Conservation (phyloP, 2,888 invertebrate species). For the Caenorhabditis drosophilae region DNA sequence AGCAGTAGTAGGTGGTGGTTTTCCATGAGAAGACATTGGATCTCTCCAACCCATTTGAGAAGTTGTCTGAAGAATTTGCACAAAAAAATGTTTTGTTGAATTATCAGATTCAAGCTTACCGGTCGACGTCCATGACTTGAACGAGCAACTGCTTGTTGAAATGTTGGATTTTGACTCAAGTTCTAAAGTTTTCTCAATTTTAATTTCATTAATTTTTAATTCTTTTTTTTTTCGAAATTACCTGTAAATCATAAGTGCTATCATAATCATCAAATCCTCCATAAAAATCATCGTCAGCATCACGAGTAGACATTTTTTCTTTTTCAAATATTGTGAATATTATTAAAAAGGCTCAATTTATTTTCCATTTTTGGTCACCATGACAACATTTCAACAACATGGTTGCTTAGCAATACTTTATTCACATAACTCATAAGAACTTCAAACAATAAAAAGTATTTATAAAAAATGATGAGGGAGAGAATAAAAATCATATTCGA, state of each 20-base stretch:
- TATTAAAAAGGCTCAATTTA: background rate
- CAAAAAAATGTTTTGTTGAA: no score
- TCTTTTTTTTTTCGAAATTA: slow-evolving; percentile 15
- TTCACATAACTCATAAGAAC: background rate
- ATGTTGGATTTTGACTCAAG: slow-evolving; percentile 78
- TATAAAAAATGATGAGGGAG: no score
- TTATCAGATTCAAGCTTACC: slow-evolving; percentile 71
- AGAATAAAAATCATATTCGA: background rate
- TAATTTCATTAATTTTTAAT: background rate
- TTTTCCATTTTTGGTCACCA: background rate
- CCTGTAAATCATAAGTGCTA: slow-evolving; percentile 65
- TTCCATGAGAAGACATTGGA: slow-evolving; percentile 24
- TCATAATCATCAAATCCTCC: slow-evolving; percentile 67
- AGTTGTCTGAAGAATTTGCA: slow-evolving; percentile 10
- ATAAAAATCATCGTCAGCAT: slow-evolving; percentile 62
- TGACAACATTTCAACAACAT: background rate
- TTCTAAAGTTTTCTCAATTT: slow-evolving; percentile 71
- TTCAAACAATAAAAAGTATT: no score
- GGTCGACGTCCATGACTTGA: slow-evolving; percentile 79
- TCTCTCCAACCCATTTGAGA: slow-evolving; percentile 36
- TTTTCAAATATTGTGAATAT: no score
- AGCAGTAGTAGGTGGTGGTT: slow-evolving; percentile 28
- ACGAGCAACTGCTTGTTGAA: slow-evolving; percentile 79
- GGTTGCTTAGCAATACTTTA: background rate
- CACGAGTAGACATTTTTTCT: background rate